Base-by-base conservation (phyloP, 2,888 invertebrate species). In the Drosophila merina region DNA sequence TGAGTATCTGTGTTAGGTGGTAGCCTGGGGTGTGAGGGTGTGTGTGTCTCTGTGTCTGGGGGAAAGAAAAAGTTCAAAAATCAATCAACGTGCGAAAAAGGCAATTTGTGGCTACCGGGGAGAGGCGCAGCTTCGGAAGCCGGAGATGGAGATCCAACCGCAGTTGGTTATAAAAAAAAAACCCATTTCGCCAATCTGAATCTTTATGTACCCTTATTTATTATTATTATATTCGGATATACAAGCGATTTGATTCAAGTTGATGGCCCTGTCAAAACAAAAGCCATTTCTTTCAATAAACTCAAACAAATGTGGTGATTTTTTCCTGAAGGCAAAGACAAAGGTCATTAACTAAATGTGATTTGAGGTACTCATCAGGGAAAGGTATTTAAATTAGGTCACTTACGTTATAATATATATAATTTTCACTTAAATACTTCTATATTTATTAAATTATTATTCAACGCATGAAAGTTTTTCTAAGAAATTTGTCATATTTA, bases 21-120 rank as follows among this genome's bases (percentile, higher is more conserved):
- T 20, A 20, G 20, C 20, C 20, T 20, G 38, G 51, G 33, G 58
- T 44, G 57, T 30, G 20, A 10, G 33, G n/a, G 14, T 30, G 52
- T 38, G 38, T 28, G 14, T 20, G 40, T 36, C 45, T 44, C 40
- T 40, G 40, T 42, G 54, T 66, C 20, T 45, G 25, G 47, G 47
- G 51, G 47, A 67, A 64, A 72, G 59, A 67, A 75, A 84, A 84
- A 79, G 72, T 84, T 86, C 62, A 72, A 85, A 84, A 87, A 84
- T 85, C 84, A 86, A 84, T 84, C 87, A 86, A 85, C 73, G 77
- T 86, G 85, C 82, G 82, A 84, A 84, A 84, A 84, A 86, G 85
- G 77, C 84, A 84, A 86, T 84, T 84, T 84, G 84, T 58, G 87
- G 87, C 66, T 76, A 54, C 33, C 58, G 72, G 57, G 47, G 69